These are phyloP conservation scores for Blomia tropicalis DNA, from an alignment of 2,888 invertebrate species.

Conservation along the genomic window DNA sequence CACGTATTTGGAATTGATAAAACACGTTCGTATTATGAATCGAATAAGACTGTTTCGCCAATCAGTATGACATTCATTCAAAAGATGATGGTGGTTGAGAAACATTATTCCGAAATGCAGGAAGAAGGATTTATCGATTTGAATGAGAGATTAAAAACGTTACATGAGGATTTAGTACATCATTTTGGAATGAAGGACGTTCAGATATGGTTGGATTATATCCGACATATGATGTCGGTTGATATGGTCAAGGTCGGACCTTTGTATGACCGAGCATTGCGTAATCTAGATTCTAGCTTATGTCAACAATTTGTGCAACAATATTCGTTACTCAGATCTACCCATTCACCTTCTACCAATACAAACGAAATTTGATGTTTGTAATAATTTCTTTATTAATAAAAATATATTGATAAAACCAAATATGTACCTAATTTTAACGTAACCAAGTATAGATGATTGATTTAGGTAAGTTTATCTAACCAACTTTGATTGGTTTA, in stretches of 20 bases:
- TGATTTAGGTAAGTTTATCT: too few relatives aligned
- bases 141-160: not conserved
- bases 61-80: constrained; percentile 20
- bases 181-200: constrained; percentile 15
- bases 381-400: too few relatives aligned
- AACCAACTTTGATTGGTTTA: too few relatives aligned
- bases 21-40: constrained; percentile 18
- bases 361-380: not conserved
- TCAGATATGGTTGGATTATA: constrained; percentile 19
- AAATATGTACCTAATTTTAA: too few relatives aligned
- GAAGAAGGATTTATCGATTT: not conserved
- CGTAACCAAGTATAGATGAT: too few relatives aligned
- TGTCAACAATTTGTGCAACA: constrained; percentile 20
- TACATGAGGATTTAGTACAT: constrained; percentile 20
- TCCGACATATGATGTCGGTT: not conserved
- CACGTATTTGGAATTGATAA: constrained; percentile 16
- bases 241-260: not conserved
- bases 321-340: constrained; percentile 15
- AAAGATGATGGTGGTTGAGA: constrained; percentile 28
- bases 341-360: not conserved
- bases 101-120: not conserved
- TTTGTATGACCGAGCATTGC: constrained; percentile 20
- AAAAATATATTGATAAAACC: too few relatives aligned
- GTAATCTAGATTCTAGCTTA: not conserved
- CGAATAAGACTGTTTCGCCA: constrained; percentile 25